Evolutionary conservation across 1,140 invertebrate genomes (phyloP), one percentile per base, ranked within the genome.

Genomic region (Aradophagus sp.): DNA sequence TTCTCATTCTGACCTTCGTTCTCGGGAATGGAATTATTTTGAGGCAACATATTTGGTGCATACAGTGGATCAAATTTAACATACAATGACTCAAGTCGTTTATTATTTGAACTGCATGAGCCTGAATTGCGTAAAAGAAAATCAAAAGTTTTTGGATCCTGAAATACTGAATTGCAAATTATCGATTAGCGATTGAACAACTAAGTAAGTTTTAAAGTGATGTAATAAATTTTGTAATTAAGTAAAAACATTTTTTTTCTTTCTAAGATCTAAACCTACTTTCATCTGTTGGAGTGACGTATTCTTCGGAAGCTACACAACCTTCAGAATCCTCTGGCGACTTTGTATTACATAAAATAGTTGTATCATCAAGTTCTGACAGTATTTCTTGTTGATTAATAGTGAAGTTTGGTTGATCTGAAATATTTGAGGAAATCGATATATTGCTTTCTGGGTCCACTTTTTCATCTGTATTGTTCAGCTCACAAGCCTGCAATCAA

Each of bases 31-130:
- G 31, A 47, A 48, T 81, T 79, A 19, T 74, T 76, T 73, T 86
- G 83, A 0, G 83, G 81, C 35, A 85, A 74, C 83, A 86, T 86
- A 16, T 65, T 84, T 48, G 75, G 75, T 41, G 85, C 80, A 39
- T 78, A 68, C 74, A 88, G 85, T 20, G 89, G 89, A 77, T 90
- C 89, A 70, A 90, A 90, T 63, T 89, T 89, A 47, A 78, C 53
- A 17, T 71, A 71, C 14, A 71, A 58, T 27, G 68, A 71, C 17
- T 71, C 68, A 5, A 61, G 27, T 45, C 62, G 52, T 50, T 56
- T 62, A 10, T 2, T 41, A 15, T 47, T 42, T 2, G 27, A 19
- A 17, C 17, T 23, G 14, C 10, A 27, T 10, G 53, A 47, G 56
- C 56, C 23, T 7, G 35, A 38, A 20, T 55, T 59, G 11, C 32